These are phyloP conservation scores for Sorex maritimensis DNA, from an alignment of 2,797 vertebrate species.

Conservation along the genomic window DNA sequence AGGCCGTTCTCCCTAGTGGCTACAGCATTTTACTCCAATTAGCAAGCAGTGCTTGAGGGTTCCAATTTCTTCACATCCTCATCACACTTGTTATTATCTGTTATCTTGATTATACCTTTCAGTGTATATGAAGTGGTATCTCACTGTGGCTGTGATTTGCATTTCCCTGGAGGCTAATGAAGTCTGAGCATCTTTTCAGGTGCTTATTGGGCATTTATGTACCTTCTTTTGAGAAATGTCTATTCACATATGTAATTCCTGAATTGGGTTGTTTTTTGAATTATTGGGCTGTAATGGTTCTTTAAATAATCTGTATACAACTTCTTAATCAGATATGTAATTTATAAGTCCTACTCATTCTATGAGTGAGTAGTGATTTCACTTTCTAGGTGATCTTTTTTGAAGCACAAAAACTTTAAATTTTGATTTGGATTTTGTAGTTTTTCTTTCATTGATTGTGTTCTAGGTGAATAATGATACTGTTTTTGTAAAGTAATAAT, in stretches of 20 bases:
- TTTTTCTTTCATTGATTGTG: slow-evolving; percentile 47
- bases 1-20: slow-evolving; percentile 18
- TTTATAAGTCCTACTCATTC: neutral
- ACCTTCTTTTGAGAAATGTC: slow-evolving; percentile 27
- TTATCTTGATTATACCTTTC: slow-evolving; percentile 47
- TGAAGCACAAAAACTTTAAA: slow-evolving; percentile 42
- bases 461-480: slow-evolving; percentile 13
- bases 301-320: slow-evolving; percentile 6
- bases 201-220: neutral
- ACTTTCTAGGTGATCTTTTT: slow-evolving; percentile 26
- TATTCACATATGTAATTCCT: slow-evolving; percentile 34
- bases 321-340: neutral
- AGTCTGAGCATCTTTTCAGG: neutral
- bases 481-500: slow-evolving; percentile 45
- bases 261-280: neutral
- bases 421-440: slow-evolving; percentile 28
- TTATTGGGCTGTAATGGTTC: neutral
- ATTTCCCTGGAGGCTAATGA: neutral
- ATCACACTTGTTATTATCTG: neutral
- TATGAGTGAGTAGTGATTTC: neutral
- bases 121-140: neutral
- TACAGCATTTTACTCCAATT: slow-evolving; percentile 7
- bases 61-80: neutral
- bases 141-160: neutral
- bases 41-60: neutral